Percentiles rank a stretch among this genome's conserved stretches.
phyloP scores from a whole-genome alignment of 1,140 invertebrate genomes.

The Dendroctonus ponderosae region DNA sequence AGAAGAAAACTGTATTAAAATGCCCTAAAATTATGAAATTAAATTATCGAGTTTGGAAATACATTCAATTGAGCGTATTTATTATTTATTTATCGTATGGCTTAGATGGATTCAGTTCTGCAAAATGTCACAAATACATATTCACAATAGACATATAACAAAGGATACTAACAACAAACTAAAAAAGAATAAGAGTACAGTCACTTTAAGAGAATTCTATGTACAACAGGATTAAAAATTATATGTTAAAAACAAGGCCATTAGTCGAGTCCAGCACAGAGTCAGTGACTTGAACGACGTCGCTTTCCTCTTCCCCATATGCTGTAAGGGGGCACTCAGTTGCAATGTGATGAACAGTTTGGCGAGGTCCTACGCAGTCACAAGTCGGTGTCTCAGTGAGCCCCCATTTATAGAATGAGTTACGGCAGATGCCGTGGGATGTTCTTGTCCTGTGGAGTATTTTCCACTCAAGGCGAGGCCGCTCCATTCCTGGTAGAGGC shows the following conservation, averaged over 20 bases:
- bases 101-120: no score
- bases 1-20: no score
- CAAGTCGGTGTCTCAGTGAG: slow-evolving; percentile 14
- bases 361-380: slow-evolving; percentile 17
- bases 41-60: no score
- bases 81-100: no score
- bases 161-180: no score
- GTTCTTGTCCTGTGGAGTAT: slow-evolving; percentile 29
- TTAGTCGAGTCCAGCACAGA: slow-evolving; percentile 2
- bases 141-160: no score
- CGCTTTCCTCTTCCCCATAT: slow-evolving; percentile 10
- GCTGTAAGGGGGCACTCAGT: slow-evolving; percentile 21
- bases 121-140: no score
- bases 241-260: neutral
- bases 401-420: slow-evolving; percentile 15
- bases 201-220: neutral
- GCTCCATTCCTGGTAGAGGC: no score
- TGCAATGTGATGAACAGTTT: slow-evolving; percentile 25
- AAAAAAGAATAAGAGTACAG: neutral
- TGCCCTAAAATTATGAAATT: no score
- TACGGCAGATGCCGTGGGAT: slow-evolving; percentile 18
- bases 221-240: slow-evolving; percentile 1
- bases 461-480: slow-evolving; percentile 5
- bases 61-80: no score
- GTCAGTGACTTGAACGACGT: slow-evolving; percentile 14